Base-by-base conservation (phyloP, 2,797 vertebrate species). In the Melanitta fusca region DNA sequence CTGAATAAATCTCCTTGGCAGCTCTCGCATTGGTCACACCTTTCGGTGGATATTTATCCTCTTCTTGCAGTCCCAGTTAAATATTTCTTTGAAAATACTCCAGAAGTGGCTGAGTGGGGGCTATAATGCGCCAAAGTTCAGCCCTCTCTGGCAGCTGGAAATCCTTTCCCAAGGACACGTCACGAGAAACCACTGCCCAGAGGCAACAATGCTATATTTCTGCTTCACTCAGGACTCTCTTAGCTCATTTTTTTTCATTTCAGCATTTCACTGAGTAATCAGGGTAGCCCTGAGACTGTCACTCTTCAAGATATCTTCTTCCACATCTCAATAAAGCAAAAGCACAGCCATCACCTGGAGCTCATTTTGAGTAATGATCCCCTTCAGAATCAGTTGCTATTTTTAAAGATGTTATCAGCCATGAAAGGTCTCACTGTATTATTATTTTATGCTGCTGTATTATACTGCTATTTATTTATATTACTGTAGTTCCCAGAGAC, bases 1-100 rank as follows among this genome's bases (percentile, higher is more conserved):
- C 9, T 70, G 62, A 14, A 84, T 77, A 81, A 93, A 94, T 81
- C 54, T 89, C 51, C 24, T 57, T 85, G 60, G 80, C 69, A 92
- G 85, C 24, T 91, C 47, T 79, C 51, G 72, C 12, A 47, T 34
- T 57, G 25, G 13, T 84, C 83, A 80, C 47, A 36, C 30, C 1
- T 1, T 32, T 56, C 58, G 60, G 47, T 60, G 11, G 20, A 60
- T 73, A 57, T 73, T 89, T 91, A 54, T 54, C 6, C 6, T 43
- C 6, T 11, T 41, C 75, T 73, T 74, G 24, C 17, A 58, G n/a
- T 72, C 12, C 39, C 6, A 1, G 32, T 64, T 68, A 88, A 91
- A 27, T 49, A 66, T 79, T 73, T 93, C 28, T 68, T 75, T 43
- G 19, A 0, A 0, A 72, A 91, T 88, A 19, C 47, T 84, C 62